These are phyloP conservation scores for Semicossyphus pulcher DNA, from an alignment of 2,113 vertebrate genomes.

Conservation along the genomic window DNA sequence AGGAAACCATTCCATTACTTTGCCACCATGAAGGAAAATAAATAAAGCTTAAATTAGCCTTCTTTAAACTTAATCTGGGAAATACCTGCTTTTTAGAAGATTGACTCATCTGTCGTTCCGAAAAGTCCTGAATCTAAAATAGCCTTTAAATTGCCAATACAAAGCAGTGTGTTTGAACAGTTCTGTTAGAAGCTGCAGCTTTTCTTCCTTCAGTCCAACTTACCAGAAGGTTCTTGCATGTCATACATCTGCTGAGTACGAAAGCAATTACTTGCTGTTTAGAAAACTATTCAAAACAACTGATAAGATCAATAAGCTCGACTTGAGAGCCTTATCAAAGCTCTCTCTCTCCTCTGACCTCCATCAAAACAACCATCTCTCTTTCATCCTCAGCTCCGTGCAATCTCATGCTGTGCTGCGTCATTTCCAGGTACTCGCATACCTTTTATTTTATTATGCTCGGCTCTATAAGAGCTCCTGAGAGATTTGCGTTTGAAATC, in stretches of 20 bases:
- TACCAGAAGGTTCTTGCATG: background rate
- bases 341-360: background rate
- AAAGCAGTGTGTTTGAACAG: too few species aligned
- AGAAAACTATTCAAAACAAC: slow-evolving; percentile 13
- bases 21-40: too few species aligned
- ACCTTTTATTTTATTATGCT: background rate
- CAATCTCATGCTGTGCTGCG: slow-evolving; percentile 1
- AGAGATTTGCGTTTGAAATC: slow-evolving; percentile 23
- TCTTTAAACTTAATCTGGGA: background rate
- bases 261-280: background rate
- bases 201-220: background rate
- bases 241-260: background rate
- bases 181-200: background rate
- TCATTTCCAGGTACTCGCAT: slow-evolving; percentile 4
- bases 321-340: slow-evolving; percentile 13
- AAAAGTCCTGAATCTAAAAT: too few species aligned
- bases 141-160: background rate
- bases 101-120: background rate
- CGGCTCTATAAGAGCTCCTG: background rate
- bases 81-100: background rate
- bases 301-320: slow-evolving; percentile 21
- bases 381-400: background rate
- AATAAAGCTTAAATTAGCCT: background rate
- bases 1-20: too few species aligned
- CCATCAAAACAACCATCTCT: slow-evolving; percentile 6